Conservation (phyloP, 2,113 vertebrate species). For the Sceloporus undulatus region DNA sequence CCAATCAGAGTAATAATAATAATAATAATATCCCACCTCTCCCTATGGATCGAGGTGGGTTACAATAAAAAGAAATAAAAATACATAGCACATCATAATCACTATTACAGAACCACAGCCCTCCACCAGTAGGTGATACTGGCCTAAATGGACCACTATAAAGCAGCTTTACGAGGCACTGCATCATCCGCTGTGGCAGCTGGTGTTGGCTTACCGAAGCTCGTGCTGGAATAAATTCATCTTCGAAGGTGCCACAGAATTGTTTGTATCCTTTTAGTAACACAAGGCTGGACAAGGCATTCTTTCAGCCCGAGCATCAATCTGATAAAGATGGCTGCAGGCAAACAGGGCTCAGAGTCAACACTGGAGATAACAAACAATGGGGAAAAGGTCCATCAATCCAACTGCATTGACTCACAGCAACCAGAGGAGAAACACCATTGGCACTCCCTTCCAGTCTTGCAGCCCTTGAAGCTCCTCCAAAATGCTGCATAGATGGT, state of each 20-base stretch:
- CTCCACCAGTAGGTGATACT: too few species aligned
- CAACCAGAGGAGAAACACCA: background rate
- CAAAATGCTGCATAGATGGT: too few species aligned
- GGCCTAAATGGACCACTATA: too few species aligned
- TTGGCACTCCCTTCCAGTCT: background rate
- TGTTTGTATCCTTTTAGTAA: conserved; percentile 28
- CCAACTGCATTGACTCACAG: background rate
- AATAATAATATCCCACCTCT: too few species aligned
- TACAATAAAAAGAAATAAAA: too few species aligned
- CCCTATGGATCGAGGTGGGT: too few species aligned
- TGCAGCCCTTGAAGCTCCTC: background rate
- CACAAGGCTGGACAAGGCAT: conserved; percentile 21
- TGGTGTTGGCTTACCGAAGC: background rate
- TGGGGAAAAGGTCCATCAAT: background rate
- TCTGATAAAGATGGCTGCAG: background rate
- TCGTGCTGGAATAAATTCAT: background rate
- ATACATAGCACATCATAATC: too few species aligned
- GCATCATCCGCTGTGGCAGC: background rate
- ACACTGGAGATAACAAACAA: background rate
- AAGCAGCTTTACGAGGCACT: too few species aligned
- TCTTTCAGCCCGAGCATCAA: background rate
- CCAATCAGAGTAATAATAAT: too few species aligned
- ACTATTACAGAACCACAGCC: too few species aligned
- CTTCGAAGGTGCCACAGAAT: background rate
- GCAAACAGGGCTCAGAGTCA: conserved; percentile 18